phyloP scores from a whole-genome alignment of 2,113 vertebrate genomes.

The Rhinogobius similis region DNA sequence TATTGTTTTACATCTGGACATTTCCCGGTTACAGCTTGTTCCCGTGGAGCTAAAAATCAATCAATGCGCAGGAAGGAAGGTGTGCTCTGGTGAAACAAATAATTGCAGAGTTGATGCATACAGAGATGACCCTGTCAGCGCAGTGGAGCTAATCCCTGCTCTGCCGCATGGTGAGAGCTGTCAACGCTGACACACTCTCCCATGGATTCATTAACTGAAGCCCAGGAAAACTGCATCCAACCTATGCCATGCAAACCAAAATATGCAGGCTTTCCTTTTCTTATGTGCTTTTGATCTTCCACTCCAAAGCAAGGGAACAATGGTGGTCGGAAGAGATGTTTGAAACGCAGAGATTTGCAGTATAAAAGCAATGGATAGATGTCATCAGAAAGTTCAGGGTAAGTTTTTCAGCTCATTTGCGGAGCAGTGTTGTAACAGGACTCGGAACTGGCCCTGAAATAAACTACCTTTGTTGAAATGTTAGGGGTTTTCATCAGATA shows the following conservation, averaged over 20 bases:
- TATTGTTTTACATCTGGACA: background rate
- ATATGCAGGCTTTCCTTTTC: conserved; percentile 7
- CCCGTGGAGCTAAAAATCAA: conserved; percentile 15
- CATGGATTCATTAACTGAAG: conserved; percentile 44
- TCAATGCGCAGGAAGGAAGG: conserved; percentile 12
- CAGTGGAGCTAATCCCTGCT: conserved; percentile 45
- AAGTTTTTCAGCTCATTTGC: conserved; percentile 19
- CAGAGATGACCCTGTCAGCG: conserved; percentile 39
- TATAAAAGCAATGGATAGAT: background rate
- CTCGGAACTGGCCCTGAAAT: conserved; percentile 42
- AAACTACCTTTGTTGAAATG: too few relatives aligned
- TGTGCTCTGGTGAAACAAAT: conserved; percentile 37
- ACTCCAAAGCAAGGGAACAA: conserved; percentile 7
- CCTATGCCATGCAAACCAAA: conserved; percentile 23
- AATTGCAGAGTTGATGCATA: conserved; percentile 33
- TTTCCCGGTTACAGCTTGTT: background rate
- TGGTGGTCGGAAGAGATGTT: conserved; percentile 10
- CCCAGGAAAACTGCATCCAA: conserved; percentile 8
- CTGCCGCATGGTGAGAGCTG: conserved; percentile 50
- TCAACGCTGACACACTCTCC: conserved; percentile 48
- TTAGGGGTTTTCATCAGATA: too few relatives aligned
- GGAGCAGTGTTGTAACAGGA: conserved; percentile 12
- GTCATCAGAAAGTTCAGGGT: conserved; percentile 12
- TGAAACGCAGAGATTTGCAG: background rate
- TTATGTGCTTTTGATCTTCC: conserved; percentile 27